Evolutionary conservation across 2,888 invertebrate genomes (phyloP).

Genomic region (Melieria omissa): DNA sequence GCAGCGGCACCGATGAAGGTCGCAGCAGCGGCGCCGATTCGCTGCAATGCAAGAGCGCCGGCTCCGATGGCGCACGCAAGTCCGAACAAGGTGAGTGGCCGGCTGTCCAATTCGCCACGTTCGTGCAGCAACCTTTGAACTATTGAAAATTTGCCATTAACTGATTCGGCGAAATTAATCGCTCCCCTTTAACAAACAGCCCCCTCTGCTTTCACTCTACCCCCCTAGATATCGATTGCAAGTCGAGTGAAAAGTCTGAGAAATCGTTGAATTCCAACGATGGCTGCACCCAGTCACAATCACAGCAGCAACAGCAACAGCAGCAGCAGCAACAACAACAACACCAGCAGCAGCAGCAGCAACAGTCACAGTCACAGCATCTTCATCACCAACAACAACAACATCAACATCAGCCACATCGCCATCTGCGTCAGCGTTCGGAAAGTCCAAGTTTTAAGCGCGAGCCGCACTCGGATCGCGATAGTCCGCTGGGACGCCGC

Average conservation of each 20-base stretch:
- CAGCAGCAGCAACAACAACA: constrained; percentile 33
- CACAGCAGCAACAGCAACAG: constrained; percentile 43
- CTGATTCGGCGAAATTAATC: constrained; percentile 3
- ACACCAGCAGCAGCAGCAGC: constrained; percentile 31
- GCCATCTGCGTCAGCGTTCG: constrained; percentile 53
- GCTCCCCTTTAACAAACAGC: constrained; percentile 52
- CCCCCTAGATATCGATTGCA: constrained; percentile 61
- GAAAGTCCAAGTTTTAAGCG: constrained; percentile 64
- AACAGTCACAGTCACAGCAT: constrained; percentile 18
- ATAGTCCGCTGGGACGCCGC: constrained; percentile 50
- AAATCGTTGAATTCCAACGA: constrained; percentile 54
- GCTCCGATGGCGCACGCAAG: constrained; percentile 51
- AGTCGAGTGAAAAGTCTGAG: constrained; percentile 64
- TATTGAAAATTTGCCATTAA: not conserved
- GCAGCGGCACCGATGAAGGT: constrained; percentile 40
- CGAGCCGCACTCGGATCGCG: constrained; percentile 62
- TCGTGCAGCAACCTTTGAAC: not conserved
- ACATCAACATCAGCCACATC: constrained; percentile 44
- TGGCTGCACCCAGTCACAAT: constrained; percentile 45
- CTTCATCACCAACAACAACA: constrained; percentile 37
- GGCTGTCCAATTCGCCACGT: not conserved
- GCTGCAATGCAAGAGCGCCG: constrained; percentile 45
- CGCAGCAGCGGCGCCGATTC: constrained; percentile 43
- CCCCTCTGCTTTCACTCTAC: constrained; percentile 54
- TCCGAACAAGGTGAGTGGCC: constrained; percentile 45